Evolutionary conservation across 37 sponge, comb jelly and placozoan species (phyloP), one percentile per base, ranked within the genome.

Genomic region (Halichondria panicea): DNA sequence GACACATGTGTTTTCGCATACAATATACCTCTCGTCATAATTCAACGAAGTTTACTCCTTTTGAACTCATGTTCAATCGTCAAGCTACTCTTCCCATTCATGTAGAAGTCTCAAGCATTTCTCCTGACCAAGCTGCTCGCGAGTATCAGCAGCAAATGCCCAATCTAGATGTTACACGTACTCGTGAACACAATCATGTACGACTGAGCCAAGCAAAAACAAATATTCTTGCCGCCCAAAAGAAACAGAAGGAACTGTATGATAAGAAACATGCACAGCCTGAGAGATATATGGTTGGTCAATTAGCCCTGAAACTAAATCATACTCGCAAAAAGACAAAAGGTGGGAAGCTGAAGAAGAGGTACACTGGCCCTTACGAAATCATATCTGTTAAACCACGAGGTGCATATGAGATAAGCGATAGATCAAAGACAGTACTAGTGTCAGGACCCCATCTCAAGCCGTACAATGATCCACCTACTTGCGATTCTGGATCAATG

Each of bases 11-110:
- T 90, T 7, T 90, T 76, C 86, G 87, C 87, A 3, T 90, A 90
- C 59, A 90, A 90, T 60, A n/a, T n/a, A 90, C 91, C 25, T 79
- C 87, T n/a, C 25, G 30, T 9, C 91, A 91, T 52, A 87, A 91
- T 21, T 91, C 87, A 6, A 60, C 87, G 2, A 59, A 78, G 37
- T 86, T 57, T 74, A 68, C 87, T n/a, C 91, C 91, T 27, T 91
- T 91, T 71, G 50, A 81, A 37, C 31, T 91, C 50, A 91, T 86
- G 91, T 87, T 91, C 52, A 59, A 65, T n/a, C 70, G 79, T 37
- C 28, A 53, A 43, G 91, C 87, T 24, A 63, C 66, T 5, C 43
- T 91, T 22, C 91, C 87, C 42, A 76, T 91, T 54, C 83, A 91
- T 43, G 19, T 91, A 21, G 54, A 85, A 12, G 12, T 74, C 30